Conservation (phyloP, 2,113 vertebrate species). For the Amphiprion percula region DNA sequence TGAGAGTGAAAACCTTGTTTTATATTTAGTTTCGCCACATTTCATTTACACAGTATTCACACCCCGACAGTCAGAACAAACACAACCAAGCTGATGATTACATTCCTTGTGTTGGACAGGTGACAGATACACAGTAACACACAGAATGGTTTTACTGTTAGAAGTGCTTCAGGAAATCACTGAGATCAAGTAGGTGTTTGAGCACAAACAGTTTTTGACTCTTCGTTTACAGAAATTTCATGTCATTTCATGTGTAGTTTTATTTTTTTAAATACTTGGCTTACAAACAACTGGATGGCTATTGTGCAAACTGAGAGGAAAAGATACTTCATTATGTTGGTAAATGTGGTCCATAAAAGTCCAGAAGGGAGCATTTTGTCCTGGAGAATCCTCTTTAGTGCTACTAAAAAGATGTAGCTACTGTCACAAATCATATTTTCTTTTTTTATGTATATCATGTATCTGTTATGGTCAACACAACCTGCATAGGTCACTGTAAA, state of each 20-base stretch:
- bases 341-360: neutral
- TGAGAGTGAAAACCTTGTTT: neutral
- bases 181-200: neutral
- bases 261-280: slow-evolving; percentile 56
- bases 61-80: neutral
- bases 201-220: slow-evolving; percentile 8
- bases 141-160: slow-evolving; percentile 15
- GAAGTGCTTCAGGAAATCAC: slow-evolving; percentile 45
- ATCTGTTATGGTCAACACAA: slow-evolving; percentile 12
- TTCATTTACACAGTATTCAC: slow-evolving; percentile 11
- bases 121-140: neutral
- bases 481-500: slow-evolving; percentile 47
- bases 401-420: neutral
- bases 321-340: neutral
- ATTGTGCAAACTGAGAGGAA: slow-evolving; percentile 21
- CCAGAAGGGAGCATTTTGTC: slow-evolving; percentile 7
- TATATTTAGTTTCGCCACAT: slow-evolving; percentile 13
- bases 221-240: slow-evolving; percentile 34
- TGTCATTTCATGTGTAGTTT: slow-evolving; percentile 11
- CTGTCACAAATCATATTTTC: neutral
- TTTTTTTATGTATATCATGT: neutral
- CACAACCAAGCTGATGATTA: neutral
- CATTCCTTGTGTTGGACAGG: neutral
- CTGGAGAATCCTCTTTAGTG: neutral
- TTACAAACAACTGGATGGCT: slow-evolving; percentile 50